Base-by-base conservation (phyloP, 2,888 invertebrate genomes). In the Trissolcus brochymenae region DNA sequence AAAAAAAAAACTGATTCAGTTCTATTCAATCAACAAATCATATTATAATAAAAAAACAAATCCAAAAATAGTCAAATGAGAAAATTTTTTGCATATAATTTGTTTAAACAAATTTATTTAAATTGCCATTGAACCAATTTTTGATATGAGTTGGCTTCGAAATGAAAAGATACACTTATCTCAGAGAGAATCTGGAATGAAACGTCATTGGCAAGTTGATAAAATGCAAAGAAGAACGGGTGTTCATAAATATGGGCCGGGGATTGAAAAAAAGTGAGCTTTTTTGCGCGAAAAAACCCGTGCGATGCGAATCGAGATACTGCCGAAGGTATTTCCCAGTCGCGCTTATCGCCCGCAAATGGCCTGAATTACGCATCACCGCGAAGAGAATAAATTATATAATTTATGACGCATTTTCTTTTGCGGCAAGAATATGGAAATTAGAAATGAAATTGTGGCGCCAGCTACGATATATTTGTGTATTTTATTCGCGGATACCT, bases 281-380 rank as follows among this genome's bases (percentile, higher is more conserved):
- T 72, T 64, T 72, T 62, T 54, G 50, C 54, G 49, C 54, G 53
- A 66, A 55, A 62, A 55, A 62, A 6, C 0, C 25, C 19, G 19
- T 61, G 56, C 46, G 66, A 73, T 73, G 50, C 61, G 61, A 61
- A 51, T 61, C 51, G 56, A 49, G 73, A 73, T 66, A 66, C 61
- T 51, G 55, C 19, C 9, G 35, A 7, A 46, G 66, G 35, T 66
- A 61, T 66, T 25, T 73, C 66, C 56, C 61, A 61, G 55, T 41
- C 61, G 16, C 35, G 67, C 67, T 67, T 62, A 59, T 60, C 67
- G 57, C 35, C 49, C 53, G 53, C 46, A 66, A 67, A 67, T 62
- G 74, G 67, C 61, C 67, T 67, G 51, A 57, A 74, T 62, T 73
- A 74, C 73, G 66, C 74, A 74, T 67, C 73, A 67, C 61, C 61